Base-by-base conservation (phyloP, 64 coral and sea anemone species). In the Exaiptasia diaphana region DNA sequence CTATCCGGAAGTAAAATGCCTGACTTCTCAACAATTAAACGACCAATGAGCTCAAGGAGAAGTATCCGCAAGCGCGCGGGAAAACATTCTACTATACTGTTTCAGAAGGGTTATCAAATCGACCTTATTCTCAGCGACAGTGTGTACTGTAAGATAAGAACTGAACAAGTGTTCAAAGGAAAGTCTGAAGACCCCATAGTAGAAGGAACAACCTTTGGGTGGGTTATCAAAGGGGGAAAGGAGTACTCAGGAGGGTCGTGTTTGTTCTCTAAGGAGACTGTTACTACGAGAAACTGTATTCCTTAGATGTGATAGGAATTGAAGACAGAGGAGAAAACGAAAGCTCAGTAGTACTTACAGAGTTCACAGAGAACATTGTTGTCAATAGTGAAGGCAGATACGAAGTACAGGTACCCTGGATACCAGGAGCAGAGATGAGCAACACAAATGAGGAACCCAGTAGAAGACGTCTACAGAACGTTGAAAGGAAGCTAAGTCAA, bases 391-490 rank as follows among this genome's bases (percentile, higher is more conserved):
- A 73, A 27, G 73, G 74, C 30, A 50, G 62, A 48, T 85, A 85
- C 41, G 49, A 79, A 71, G 88, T 91, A 32, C 77, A 46, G 4
- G 73, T 91, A 13, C 88, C 88, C 15, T 91, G 88, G 88, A 85
- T 91, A 44, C 81, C 73, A 68, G 60, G 80, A 67, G 59, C 45
- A 45, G 53, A 43, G 34, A 25, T 91, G 28, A 34, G 34, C 18
- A 77, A 77, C 61, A 91, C 73, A n/a, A 91, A 91, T 31, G 73
- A 85, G 58, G 59, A 56, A 53, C 72, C 73, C 26, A 79, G 81
- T 39, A 56, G 88, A 37, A 84, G 53, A 53, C 46, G 73, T 22
- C 50, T 85, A 62, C 43, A 32, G 42, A 83, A 55, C 9, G 71
- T 85, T 22, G 80, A 91, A 27, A 78, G 53, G 41, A 73, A 75